Base-by-base conservation (phyloP, 2,113 vertebrate species). In the Tauraco erythrolophus region DNA sequence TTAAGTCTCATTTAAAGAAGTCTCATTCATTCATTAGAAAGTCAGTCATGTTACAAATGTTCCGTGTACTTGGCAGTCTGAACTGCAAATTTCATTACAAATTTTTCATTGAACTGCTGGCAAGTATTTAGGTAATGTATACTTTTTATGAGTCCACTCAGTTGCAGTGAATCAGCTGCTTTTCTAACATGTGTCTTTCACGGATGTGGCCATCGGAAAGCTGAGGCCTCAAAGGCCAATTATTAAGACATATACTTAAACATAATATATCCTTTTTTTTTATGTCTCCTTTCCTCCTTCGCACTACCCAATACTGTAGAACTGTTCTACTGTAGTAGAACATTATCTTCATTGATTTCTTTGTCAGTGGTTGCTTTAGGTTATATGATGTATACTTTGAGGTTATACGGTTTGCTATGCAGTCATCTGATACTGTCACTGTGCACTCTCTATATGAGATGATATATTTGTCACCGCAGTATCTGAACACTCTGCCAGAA, bases 281-380 rank as follows among this genome's bases (percentile, higher is more conserved):
- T 10, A 24, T 54, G 41, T 27, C 22, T n/a, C 11, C 1, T 39
- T 81, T 91, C 18, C 12, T 75, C 60, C 5, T 4, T 81, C 3
- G 1, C 71, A 2, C 28, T 31, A 4, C 33, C 51, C 53, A 60
- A 4, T 14, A 4, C 33, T 10, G 14, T 22, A n/a, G n/a, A n/a
- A n/a, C n/a, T n/a, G n/a, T n/a, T n/a, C n/a, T n/a, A n/a, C n/a
- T n/a, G n/a, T n/a, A n/a, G 13, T 6, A 68, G 72, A 70, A 10
- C 10, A 10, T 70, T 13, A 22, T 56, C 43, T 21, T 24, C 14
- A 2, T 3, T 60, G 84, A 30, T 95, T 84, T 78, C 54, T 25
- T 27, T 5, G 0, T 8, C 0, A 4, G 7, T 51, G 58, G 33
- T 37, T 57, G 57, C 45, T 33, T 7, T n/a, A 4, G 68, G 18